Conservation (phyloP, 1,140 invertebrate genomes). For the Trachymyrmex cornetzi region DNA sequence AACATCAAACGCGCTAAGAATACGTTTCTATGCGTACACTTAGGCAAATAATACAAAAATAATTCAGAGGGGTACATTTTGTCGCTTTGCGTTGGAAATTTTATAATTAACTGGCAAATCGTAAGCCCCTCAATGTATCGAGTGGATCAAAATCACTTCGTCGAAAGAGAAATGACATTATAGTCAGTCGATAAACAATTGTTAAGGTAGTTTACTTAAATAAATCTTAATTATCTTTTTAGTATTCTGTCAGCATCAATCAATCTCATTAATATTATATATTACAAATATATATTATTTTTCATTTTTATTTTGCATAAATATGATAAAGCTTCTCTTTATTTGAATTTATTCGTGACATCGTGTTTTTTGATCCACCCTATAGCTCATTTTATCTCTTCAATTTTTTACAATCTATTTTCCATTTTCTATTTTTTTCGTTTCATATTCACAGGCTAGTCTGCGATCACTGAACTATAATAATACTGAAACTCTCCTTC, state of each 20-base stretch:
- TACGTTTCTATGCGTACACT: conserved; percentile 46
- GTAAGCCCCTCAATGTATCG: conserved; percentile 31
- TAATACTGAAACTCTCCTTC: conserved; percentile 6
- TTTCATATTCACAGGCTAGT: conserved; percentile 36
- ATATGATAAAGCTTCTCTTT: not conserved
- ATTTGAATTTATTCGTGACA: not conserved
- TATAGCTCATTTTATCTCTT: conserved; percentile 1
- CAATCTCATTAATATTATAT: not conserved
- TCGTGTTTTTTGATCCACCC: conserved; percentile 3
- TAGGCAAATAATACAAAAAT: conserved; percentile 80
- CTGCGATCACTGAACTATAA: conserved; percentile 11
- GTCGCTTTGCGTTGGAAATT: conserved; percentile 63
- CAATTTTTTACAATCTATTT: not conserved
- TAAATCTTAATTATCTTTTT: not conserved
- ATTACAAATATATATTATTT: not conserved
- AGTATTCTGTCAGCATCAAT: not conserved
- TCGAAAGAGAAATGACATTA: not conserved
- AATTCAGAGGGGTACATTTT: conserved; percentile 68
- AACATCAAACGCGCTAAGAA: conserved; percentile 3
- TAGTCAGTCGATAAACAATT: not conserved
- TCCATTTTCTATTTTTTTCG: not conserved
- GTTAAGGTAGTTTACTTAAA: not conserved
- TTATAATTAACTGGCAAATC: conserved; percentile 72
- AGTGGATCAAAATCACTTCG: conserved; percentile 21
- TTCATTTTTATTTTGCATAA: not conserved